These are phyloP conservation scores for Pyralis farinalis DNA, from an alignment of 2,888 invertebrate species.

Conservation along the genomic window DNA sequence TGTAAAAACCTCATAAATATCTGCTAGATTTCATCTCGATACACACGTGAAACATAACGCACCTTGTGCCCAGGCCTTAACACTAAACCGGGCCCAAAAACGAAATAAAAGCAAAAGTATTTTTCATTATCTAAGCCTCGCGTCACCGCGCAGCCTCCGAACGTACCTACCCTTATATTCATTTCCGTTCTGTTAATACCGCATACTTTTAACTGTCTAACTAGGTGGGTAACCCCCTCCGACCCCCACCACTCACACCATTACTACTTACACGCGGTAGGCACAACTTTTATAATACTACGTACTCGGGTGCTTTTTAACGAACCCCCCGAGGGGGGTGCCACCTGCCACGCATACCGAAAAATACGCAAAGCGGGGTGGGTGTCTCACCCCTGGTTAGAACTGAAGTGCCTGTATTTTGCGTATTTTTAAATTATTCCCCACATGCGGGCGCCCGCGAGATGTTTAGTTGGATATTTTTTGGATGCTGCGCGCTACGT, in stretches of 20 bases:
- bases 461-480: constrained; percentile 61
- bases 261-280: constrained; percentile 80
- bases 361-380: constrained; percentile 75
- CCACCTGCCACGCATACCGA: constrained; percentile 81
- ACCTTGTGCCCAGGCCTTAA: no score
- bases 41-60: no score
- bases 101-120: constrained; percentile 61
- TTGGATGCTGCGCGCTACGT: constrained; percentile 32
- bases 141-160: constrained; percentile 64
- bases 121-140: constrained; percentile 75
- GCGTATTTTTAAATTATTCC: constrained; percentile 80
- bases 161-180: constrained; percentile 77
- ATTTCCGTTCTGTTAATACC: constrained; percentile 81
- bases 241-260: constrained; percentile 41
- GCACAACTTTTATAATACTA: constrained; percentile 81
- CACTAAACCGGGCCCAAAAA: constrained; percentile 27
- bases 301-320: constrained; percentile 79
- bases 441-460: constrained; percentile 59
- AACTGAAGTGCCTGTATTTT: constrained; percentile 78
- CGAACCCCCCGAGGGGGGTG: constrained; percentile 66
- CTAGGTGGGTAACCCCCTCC: constrained; percentile 56
- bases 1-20: neutral
- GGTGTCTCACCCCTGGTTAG: constrained; percentile 62
- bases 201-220: constrained; percentile 82
- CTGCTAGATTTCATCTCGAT: neutral